Base-by-base conservation (phyloP, 1,140 invertebrate species). In the Temnothorax longispinosus region DNA sequence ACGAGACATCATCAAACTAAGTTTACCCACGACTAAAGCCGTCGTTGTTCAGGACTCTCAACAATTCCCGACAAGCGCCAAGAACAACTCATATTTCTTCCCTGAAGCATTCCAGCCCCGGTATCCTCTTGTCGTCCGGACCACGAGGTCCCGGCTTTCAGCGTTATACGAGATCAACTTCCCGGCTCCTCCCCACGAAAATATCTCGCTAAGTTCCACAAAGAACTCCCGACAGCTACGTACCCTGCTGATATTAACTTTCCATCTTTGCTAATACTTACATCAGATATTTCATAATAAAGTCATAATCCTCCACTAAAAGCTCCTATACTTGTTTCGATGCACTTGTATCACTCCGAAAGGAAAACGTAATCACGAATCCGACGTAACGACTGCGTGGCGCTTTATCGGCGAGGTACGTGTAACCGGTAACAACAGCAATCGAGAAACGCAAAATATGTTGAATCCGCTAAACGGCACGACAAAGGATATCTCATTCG, bases 251-350 rank as follows among this genome's bases (percentile, higher is more conserved):
- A 75, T 75, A 75, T 13, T 38, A n/a, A 3, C 47, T 65, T 50
- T 65, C 38, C 64, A 15, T 54, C 58, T 35, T 71, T n/a, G 11
- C n/a, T 74, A 15, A 35, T 92, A 92, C 92, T 93, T 89, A 93
- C 92, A 77, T 90, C 62, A 62, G 13, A 87, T 67, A 67, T 89
- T 84, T 92, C 92, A 93, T 93, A 92, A 89, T 92, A 89, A 87
- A 87, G 67, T 72, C 90, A 90, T 91, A 80, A 81, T 27, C 85
- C 74, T 74, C 47, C 81, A 8, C 62, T 27, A 56, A 54, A 41
- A 27, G 11, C 15, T 72, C n/a, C 75, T 50, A 11, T 56, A 60
- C 47, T 60, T 69, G 64, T 84, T 65, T 47, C 3, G n/a, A 64
- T 52, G 58, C 89, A 90, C 85, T 90, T 15, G 72, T 60, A 35